A percentile compares a stretch with the other conserved stretches of the same genome.
Evolutionary conservation across 1,140 invertebrate genomes (phyloP).

Genomic region (Musca domestica): DNA sequence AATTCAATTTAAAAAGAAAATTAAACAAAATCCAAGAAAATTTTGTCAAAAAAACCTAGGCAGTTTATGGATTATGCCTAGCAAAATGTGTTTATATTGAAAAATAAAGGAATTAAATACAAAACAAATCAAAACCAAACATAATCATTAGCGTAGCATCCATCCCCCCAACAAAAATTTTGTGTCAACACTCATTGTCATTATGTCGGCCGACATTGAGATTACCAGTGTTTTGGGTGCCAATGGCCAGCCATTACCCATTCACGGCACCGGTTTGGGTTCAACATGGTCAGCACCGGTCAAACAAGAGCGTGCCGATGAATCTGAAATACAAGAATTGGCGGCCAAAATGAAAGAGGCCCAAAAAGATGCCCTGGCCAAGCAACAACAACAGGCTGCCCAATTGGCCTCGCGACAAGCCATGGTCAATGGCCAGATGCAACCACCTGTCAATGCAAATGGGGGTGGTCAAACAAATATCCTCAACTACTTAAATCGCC

Average conservation of each 20-base stretch:
- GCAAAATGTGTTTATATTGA: not conserved
- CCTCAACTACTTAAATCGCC: conserved; percentile 60
- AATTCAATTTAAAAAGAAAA: no score
- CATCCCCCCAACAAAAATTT: not conserved
- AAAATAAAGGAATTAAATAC: not conserved
- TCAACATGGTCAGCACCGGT: conserved; percentile 53
- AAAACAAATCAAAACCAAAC: conserved; percentile 3
- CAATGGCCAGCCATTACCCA: conserved; percentile 44
- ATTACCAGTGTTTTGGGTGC: conserved; percentile 45
- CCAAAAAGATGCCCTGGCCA: conserved; percentile 70
- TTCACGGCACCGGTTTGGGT: conserved; percentile 44
- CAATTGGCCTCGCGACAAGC: conserved; percentile 45
- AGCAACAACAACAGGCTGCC: conserved; percentile 47
- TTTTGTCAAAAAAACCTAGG: not conserved
- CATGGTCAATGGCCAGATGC: conserved; percentile 46
- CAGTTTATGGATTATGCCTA: not conserved
- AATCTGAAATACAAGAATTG: conserved; percentile 80
- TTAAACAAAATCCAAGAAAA: not conserved
- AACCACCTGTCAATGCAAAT: conserved; percentile 39
- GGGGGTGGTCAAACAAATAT: conserved; percentile 63
- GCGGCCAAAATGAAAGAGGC: conserved; percentile 83
- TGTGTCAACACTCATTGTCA: not conserved
- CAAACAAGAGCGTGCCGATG: conserved; percentile 81
- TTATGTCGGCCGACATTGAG: conserved; percentile 43
- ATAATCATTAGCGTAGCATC: not conserved